Percentiles rank a stretch among this genome's conserved stretches.
Evolutionary conservation across 2,113 vertebrate species (phyloP).

Genomic region (Oriolus oriolus): DNA sequence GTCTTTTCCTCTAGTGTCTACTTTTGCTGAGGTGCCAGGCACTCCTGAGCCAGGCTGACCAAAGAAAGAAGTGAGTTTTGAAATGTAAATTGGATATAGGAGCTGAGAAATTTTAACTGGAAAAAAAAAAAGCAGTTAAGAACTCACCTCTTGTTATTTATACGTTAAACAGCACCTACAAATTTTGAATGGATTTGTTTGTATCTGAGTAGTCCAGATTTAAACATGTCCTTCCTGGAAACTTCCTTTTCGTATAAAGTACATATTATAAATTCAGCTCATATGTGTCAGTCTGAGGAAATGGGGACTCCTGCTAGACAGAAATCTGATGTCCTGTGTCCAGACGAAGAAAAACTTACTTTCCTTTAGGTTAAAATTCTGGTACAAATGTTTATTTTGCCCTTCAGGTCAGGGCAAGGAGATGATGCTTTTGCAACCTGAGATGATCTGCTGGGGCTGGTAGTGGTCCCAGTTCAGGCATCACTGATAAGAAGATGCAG

Average conservation of each 20-base stretch:
- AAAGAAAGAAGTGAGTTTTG: neutral
- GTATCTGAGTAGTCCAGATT: neutral
- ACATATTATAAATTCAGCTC: neutral
- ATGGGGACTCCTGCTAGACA: neutral
- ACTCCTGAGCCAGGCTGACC: neutral
- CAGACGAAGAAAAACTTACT: neutral
- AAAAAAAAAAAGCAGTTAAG: neutral
- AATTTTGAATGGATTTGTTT: neutral
- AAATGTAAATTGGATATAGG: neutral
- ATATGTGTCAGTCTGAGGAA: neutral
- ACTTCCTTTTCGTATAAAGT: neutral
- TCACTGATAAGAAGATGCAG: neutral
- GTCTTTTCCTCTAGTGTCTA: neutral
- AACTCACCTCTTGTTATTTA: neutral
- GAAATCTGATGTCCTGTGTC: neutral
- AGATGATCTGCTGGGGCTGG: neutral
- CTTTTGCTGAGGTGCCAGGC: neutral
- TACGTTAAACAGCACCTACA: neutral
- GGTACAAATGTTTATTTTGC: neutral
- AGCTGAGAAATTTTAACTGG: neutral
- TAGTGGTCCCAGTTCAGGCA: neutral
- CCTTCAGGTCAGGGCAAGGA: neutral
- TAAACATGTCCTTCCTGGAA: neutral
- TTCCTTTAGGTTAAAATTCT: neutral
- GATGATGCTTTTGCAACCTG: neutral